These are phyloP conservation scores for Carposina sasakii DNA, from an alignment of 1,140 invertebrate species.

Conservation along the genomic window DNA sequence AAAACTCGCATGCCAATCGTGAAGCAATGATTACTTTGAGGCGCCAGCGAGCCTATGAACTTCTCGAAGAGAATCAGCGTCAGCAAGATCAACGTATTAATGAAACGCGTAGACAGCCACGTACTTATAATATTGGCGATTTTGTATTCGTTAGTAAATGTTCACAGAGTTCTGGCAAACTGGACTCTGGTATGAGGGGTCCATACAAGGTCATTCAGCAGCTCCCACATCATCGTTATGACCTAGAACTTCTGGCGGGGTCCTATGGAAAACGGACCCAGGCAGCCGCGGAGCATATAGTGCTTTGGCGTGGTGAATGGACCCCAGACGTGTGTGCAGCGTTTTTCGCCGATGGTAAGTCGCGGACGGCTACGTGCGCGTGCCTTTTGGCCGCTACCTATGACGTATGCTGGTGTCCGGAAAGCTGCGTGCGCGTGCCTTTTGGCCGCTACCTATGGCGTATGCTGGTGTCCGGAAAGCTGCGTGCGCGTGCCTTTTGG, in stretches of 20 bases:
- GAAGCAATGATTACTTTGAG: not conserved
- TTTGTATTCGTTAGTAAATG: conserved; percentile 9
- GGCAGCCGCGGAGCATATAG: conserved; percentile 10
- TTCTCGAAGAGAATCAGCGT: not conserved
- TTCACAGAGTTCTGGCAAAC: conserved; percentile 3
- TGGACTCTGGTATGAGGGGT: conserved; percentile 6
- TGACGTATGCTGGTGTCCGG: too few relatives aligned
- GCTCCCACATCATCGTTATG: conserved; percentile 5
- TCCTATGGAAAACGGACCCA: conserved; percentile 8
- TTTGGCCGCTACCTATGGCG: too few relatives aligned
- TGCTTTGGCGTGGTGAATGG: conserved; percentile 13
- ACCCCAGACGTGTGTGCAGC: conserved; percentile 10
- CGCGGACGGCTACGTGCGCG: too few relatives aligned
- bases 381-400: too few relatives aligned
- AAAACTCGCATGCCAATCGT: not conserved
- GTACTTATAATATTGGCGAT: not conserved
- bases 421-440: too few relatives aligned
- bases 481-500: too few relatives aligned
- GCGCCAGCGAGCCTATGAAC: conserved; percentile 1
- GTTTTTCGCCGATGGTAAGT: too few relatives aligned
- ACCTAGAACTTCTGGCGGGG: conserved; percentile 1
- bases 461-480: too few relatives aligned
- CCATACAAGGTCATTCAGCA: not conserved
- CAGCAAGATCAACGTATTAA: not conserved
- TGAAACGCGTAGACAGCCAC: not conserved